phyloP scores from a whole-genome alignment of 2,113 vertebrate species.

The Deroptyus accipitrinus region DNA sequence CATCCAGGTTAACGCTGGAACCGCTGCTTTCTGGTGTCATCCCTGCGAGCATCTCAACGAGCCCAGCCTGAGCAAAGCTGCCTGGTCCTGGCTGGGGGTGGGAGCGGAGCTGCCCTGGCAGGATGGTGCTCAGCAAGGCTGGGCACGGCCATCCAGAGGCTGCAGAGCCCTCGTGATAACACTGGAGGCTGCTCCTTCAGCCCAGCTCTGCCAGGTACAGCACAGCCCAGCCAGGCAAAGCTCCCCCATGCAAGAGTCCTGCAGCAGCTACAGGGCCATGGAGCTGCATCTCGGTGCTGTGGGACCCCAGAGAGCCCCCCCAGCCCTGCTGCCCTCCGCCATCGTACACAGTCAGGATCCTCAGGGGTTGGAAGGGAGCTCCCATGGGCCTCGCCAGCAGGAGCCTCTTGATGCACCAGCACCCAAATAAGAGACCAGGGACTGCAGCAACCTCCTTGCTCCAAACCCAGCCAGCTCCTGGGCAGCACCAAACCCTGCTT shows the following conservation, averaged over 20 bases:
- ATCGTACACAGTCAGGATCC: not conserved
- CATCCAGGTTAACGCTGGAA: not conserved
- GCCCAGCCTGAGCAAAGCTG: not conserved
- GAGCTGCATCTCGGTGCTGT: not conserved
- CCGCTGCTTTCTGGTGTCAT: not conserved
- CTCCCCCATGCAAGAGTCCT: not conserved
- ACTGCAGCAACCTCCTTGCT: not conserved
- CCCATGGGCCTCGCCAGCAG: rapidly evolving
- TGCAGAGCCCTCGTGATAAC: rapidly evolving
- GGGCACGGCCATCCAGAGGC: not conserved
- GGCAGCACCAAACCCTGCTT: not conserved
- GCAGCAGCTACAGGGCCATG: not conserved
- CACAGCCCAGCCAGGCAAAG: not conserved
- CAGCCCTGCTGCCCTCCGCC: not conserved
- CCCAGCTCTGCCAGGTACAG: not conserved
- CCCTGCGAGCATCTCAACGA: not conserved
- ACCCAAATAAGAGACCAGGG: rapidly evolving
- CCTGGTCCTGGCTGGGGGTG: rapidly evolving
- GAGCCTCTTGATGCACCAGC: not conserved
- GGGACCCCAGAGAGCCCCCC: not conserved
- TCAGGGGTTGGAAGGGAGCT: not conserved
- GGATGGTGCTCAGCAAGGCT: not conserved
- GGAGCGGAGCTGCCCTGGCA: not conserved
- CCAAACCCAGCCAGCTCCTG: not conserved
- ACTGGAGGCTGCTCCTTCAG: not conserved